phyloP scores from a whole-genome alignment of 2,113 vertebrate species.

The Heterotilapia buettikoferi region DNA sequence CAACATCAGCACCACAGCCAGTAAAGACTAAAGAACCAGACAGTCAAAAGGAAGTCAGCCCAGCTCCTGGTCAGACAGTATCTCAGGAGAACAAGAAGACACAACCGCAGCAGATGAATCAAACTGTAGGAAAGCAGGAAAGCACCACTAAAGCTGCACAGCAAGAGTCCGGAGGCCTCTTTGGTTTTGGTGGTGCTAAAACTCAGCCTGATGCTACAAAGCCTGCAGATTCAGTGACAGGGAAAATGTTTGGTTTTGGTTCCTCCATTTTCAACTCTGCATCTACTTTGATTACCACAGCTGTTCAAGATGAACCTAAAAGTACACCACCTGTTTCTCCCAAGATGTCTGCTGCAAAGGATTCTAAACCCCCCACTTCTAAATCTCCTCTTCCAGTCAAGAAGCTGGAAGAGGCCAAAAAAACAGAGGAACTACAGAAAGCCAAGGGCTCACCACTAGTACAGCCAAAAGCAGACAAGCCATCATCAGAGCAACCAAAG shows the following conservation, averaged over 20 bases:
- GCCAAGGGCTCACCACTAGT: slow-evolving; percentile 45
- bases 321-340: slow-evolving; percentile 56
- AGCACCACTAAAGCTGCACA: slow-evolving; percentile 30
- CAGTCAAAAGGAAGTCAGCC: slow-evolving; percentile 7
- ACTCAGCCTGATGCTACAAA: slow-evolving; percentile 71
- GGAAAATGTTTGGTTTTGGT: slow-evolving; percentile 72
- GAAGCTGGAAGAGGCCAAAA: slow-evolving; percentile 37
- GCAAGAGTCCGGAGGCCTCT: slow-evolving; percentile 60
- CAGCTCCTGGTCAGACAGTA: slow-evolving; percentile 48
- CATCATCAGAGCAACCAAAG: slow-evolving; percentile 40
- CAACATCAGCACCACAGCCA: slow-evolving; percentile 27
- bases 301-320: slow-evolving; percentile 63
- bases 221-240: slow-evolving; percentile 57
- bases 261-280: slow-evolving; percentile 73
- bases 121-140: slow-evolving; percentile 54
- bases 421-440: slow-evolving; percentile 57
- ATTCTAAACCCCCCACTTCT: slow-evolving; percentile 16
- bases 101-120: slow-evolving; percentile 27
- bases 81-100: slow-evolving; percentile 30
- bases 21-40: slow-evolving; percentile 32
- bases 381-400: not conserved
- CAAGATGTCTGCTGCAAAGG: slow-evolving; percentile 44
- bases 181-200: slow-evolving; percentile 65
- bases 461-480: slow-evolving; percentile 27
- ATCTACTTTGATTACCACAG: slow-evolving; percentile 69